A percentile compares a stretch with the other conserved stretches of the same genome.
Conservation (phyloP, 2,888 invertebrate genomes). For the Aspidiotus destructor region DNA sequence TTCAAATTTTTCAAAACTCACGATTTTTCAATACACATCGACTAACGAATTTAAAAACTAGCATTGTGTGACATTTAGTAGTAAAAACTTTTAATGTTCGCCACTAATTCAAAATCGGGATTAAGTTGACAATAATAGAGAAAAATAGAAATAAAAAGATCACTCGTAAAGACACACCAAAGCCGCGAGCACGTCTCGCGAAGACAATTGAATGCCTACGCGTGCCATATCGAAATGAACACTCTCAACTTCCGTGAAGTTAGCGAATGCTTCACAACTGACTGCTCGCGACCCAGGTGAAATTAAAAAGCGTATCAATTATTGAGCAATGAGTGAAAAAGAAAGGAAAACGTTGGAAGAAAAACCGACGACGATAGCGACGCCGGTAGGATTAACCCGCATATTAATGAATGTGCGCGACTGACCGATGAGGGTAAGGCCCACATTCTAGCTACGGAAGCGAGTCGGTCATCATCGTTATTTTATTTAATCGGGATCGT, state of each 20-base stretch:
- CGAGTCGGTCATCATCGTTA: slow-evolving; percentile 1
- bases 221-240: slow-evolving; percentile 21
- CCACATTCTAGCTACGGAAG: slow-evolving; percentile 15
- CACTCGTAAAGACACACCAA: too few species aligned
- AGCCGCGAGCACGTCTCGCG: too few species aligned
- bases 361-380: neutral
- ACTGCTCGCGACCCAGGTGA: slow-evolving; percentile 22
- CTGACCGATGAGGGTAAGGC: slow-evolving; percentile 22
- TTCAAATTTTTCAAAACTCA: neutral
- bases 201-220: neutral
- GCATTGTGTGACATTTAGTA: too few species aligned
- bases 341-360: neutral
- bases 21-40: neutral
- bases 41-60: neutral
- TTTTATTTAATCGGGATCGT: neutral
- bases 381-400: slow-evolving; percentile 10
- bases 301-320: slow-evolving; percentile 30
- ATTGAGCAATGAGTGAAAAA: slow-evolving; percentile 14
- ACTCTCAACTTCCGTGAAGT: slow-evolving; percentile 14
- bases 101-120: too few species aligned
- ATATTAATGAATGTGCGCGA: slow-evolving; percentile 16
- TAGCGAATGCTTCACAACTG: slow-evolving; percentile 7
- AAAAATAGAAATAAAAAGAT: too few species aligned
- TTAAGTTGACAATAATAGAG: too few species aligned
- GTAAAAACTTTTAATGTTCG: too few species aligned